These are phyloP conservation scores for Pleuronectes platessa DNA, from an alignment of 2,113 vertebrate species.

Conservation along the genomic window DNA sequence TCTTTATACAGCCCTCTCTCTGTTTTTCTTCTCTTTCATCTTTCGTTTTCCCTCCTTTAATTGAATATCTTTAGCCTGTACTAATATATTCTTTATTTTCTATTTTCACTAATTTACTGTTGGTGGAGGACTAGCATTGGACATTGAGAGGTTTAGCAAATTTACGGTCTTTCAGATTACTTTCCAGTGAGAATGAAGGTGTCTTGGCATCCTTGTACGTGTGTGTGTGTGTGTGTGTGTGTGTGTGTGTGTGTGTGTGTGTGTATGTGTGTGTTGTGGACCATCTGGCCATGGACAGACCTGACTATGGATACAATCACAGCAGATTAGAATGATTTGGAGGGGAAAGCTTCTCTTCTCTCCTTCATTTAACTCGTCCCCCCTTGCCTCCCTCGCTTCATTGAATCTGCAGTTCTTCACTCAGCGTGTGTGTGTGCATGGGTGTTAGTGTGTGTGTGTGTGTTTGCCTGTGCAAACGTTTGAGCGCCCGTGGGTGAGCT, in stretches of 20 bases:
- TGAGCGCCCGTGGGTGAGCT: neutral
- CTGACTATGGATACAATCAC: constrained; percentile 70
- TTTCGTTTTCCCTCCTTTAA: constrained; percentile 42
- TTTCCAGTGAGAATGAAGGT: constrained; percentile 29
- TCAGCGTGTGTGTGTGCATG: constrained; percentile 13
- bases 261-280: constrained; percentile 28
- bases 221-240: neutral
- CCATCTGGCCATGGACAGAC: constrained; percentile 71
- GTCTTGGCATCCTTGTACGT: neutral
- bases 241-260: constrained; percentile 6
- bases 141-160: constrained; percentile 34
- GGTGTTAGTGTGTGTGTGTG: neutral
- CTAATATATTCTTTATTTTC: constrained; percentile 13
- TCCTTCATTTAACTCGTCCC: constrained; percentile 78
- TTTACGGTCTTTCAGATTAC: constrained; percentile 29
- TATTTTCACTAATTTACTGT: constrained; percentile 32
- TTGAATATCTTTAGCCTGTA: constrained; percentile 41
- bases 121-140: constrained; percentile 17
- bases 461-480: neutral
- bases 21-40: constrained; percentile 49
- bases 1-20: constrained; percentile 32
- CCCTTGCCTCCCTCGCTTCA: constrained; percentile 72
- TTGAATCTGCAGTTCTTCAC: constrained; percentile 68
- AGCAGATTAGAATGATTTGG: constrained; percentile 76
- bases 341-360: constrained; percentile 75